phyloP scores from a whole-genome alignment of 2,113 vertebrate genomes.

The Odocoileus hemionus region DNA sequence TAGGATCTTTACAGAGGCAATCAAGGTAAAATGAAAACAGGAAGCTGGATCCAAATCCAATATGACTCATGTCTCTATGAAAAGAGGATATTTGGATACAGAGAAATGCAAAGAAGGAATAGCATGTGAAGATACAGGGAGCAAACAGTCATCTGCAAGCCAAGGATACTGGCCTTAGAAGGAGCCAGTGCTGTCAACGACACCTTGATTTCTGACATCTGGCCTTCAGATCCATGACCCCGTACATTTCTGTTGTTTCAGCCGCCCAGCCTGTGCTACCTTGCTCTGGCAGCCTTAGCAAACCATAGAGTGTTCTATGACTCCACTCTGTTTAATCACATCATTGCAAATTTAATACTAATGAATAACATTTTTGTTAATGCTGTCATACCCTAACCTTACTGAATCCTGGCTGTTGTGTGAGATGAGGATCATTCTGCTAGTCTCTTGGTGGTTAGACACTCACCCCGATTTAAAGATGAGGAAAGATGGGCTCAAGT shows the following conservation, averaged over 20 bases:
- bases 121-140: not conserved
- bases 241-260: not conserved
- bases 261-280: not conserved
- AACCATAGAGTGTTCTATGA: not conserved
- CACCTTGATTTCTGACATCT: not conserved
- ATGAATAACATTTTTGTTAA: not conserved
- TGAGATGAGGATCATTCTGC: too few relatives aligned
- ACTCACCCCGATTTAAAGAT: not conserved
- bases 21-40: not conserved
- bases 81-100: not conserved
- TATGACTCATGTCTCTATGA: not conserved
- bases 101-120: not conserved
- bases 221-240: not conserved
- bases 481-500: not conserved
- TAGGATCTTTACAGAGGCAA: not conserved
- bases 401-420: not conserved
- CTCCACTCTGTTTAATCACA: not conserved
- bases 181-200: fast-evolving
- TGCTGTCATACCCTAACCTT: not conserved
- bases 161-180: not conserved
- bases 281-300: not conserved
- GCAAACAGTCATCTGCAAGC: not conserved
- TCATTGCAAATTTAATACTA: not conserved
- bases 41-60: not conserved
- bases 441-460: not conserved